These are phyloP conservation scores for Hemitrygon akajei DNA, from an alignment of 2,797 vertebrate species.

Conservation along the genomic window DNA sequence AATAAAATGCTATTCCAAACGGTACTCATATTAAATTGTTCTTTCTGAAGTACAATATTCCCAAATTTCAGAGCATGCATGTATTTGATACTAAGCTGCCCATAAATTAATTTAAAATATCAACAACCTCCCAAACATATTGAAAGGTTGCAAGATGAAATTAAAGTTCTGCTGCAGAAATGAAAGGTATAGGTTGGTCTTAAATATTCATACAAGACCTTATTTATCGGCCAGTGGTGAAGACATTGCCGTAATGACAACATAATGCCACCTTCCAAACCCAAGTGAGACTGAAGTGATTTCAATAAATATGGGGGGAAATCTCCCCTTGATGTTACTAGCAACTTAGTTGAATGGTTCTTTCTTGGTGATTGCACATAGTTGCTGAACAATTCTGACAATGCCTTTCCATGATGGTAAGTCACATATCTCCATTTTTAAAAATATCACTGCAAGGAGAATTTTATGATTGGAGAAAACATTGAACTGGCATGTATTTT, in stretches of 20 bases:
- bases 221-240: neutral
- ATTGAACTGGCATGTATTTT: neutral
- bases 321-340: neutral
- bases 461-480: neutral
- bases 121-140: neutral
- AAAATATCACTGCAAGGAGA: neutral
- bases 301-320: neutral
- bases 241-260: neutral
- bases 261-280: constrained; percentile 15
- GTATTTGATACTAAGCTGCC: neutral
- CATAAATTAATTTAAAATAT: neutral
- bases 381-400: neutral
- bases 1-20: neutral
- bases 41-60: neutral
- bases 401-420: neutral
- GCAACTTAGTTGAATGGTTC: neutral
- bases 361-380: neutral
- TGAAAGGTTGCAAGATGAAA: neutral
- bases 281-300: neutral
- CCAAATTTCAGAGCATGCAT: neutral
- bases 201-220: neutral
- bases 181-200: neutral
- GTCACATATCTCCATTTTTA: neutral
- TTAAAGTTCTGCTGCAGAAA: neutral
- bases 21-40: neutral